These are phyloP conservation scores for Anastrepha obliqua DNA, from an alignment of 1,140 invertebrate genomes.

Conservation along the genomic window DNA sequence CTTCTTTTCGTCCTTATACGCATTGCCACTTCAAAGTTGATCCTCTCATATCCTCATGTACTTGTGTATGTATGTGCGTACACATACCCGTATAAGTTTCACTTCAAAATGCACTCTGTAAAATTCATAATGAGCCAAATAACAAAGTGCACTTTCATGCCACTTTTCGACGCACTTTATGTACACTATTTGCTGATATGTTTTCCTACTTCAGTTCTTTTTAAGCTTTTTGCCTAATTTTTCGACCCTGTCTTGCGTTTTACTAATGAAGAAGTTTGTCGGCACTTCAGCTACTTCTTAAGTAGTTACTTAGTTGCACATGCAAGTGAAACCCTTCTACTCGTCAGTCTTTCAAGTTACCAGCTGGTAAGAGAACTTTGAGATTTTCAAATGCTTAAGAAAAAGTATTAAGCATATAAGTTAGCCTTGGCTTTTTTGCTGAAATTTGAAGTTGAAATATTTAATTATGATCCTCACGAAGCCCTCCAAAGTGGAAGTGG, in stretches of 20 bases:
- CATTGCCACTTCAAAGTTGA: slow-evolving; percentile 19
- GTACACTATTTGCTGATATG: not conserved
- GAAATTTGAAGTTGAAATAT: too few species aligned
- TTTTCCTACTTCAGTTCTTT: not conserved
- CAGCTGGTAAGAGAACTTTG: not conserved
- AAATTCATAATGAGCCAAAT: slow-evolving; percentile 49
- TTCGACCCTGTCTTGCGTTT: not conserved
- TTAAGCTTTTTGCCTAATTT: not conserved
- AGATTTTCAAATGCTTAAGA: not conserved
- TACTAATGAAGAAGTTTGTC: slow-evolving; percentile 34
- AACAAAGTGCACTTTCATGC: not conserved
- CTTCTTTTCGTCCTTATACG: not conserved
- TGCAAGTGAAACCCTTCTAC: not conserved
- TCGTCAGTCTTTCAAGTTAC: not conserved
- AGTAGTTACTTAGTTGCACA: not conserved
- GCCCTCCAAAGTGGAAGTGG: too few species aligned
- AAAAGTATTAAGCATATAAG: too few species aligned
- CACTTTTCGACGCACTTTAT: not conserved
- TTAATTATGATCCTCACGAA: too few species aligned
- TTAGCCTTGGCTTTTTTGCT: too few species aligned
- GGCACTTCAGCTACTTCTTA: not conserved
- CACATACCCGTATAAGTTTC: not conserved
- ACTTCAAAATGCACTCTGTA: not conserved
- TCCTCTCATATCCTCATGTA: not conserved
- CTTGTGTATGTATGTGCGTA: not conserved